Evolutionary conservation across 1,140 invertebrate genomes (phyloP).

Genomic region (Pseudoatta argentina): DNA sequence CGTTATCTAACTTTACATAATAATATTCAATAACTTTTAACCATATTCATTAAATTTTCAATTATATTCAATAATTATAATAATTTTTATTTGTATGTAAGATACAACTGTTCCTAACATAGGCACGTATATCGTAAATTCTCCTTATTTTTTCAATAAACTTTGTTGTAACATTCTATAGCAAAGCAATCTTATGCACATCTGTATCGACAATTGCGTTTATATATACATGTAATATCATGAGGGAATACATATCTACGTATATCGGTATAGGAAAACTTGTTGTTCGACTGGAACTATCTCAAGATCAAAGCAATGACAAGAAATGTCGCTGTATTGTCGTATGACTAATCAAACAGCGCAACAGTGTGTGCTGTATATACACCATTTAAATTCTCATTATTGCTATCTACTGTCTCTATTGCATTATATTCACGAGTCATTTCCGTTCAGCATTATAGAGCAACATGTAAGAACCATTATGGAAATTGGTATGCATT

Average conservation of each 20-base stretch:
- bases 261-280: not conserved
- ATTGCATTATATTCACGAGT: not conserved
- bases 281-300: not conserved
- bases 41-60: not conserved
- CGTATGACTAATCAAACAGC: constrained; percentile 18
- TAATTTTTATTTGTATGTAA: not conserved
- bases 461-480: not conserved
- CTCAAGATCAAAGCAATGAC: constrained; percentile 25
- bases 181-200: not conserved
- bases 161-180: not conserved
- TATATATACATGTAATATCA: not conserved
- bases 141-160: not conserved
- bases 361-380: not conserved
- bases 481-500: not conserved
- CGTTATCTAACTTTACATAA: not conserved
- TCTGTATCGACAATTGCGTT: not conserved
- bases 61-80: not conserved
- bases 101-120: not conserved
- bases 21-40: not conserved
- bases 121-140: not conserved
- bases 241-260: not conserved
- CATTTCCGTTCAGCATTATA: not conserved
- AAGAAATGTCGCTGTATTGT: constrained; percentile 8
- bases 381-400: constrained; percentile 17
- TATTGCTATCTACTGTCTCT: constrained; percentile 2